Evolutionary conservation across 2,888 invertebrate species (phyloP).

Genomic region (Polyploca ridens): DNA sequence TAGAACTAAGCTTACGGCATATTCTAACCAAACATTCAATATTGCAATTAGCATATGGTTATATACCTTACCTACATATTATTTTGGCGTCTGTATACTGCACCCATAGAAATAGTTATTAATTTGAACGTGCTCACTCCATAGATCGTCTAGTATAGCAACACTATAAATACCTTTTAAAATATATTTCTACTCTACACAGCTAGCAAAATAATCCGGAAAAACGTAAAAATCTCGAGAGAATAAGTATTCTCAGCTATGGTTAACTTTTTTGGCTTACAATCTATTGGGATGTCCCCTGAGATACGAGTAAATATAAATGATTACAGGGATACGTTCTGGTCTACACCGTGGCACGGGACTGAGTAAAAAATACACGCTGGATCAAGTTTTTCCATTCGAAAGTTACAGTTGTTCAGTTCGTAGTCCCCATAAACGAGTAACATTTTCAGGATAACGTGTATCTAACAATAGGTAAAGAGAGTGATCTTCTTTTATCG

Average conservation of each 20-base stretch:
- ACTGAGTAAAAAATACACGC: not conserved
- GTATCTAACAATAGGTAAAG: too few relatives aligned
- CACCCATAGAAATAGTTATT: too few relatives aligned
- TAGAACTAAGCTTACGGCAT: too few relatives aligned
- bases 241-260: not conserved
- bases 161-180: not conserved
- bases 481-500: too few relatives aligned
- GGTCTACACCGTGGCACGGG: not conserved
- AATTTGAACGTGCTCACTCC: too few relatives aligned
- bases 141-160: not conserved
- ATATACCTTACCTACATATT: too few relatives aligned
- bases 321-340: not conserved
- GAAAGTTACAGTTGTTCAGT: not conserved
- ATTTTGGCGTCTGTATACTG: too few relatives aligned
- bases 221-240: not conserved
- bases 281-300: not conserved
- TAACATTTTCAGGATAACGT: too few relatives aligned
- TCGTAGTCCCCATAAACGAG: too few relatives aligned
- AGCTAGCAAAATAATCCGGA: not conserved
- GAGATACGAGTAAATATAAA: conserved; percentile 4
- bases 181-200: not conserved
- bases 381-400: not conserved
- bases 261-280: conserved; percentile 7
- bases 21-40: too few relatives aligned
- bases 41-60: too few relatives aligned